Conservation (phyloP, 2,888 invertebrate species). For the Andrena chrysosceles region DNA sequence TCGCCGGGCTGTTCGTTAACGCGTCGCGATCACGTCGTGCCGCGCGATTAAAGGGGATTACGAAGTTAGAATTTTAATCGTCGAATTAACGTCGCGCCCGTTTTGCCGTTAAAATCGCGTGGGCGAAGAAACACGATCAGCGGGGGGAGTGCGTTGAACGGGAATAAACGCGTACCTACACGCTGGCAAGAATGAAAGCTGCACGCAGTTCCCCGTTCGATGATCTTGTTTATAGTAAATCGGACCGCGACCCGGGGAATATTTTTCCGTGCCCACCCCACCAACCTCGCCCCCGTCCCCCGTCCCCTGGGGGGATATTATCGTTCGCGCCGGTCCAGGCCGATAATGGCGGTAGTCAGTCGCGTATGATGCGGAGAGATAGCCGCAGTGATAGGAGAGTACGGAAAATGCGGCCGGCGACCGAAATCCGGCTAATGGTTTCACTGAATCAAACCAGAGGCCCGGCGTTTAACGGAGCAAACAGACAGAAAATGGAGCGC, state of each 20-base stretch:
- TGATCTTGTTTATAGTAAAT: slow-evolving; percentile 67
- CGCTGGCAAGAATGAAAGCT: slow-evolving; percentile 15
- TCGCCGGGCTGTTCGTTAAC: slow-evolving; percentile 37
- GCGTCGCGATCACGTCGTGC: slow-evolving; percentile 32
- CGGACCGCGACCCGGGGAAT: slow-evolving; percentile 44
- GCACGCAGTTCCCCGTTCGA: slow-evolving; percentile 28
- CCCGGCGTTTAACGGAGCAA: slow-evolving; percentile 82
- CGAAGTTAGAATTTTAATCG: slow-evolving; percentile 47
- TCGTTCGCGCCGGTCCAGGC: slow-evolving; percentile 65
- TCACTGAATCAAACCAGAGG: slow-evolving; percentile 81
- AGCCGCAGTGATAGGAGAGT: slow-evolving; percentile 65
- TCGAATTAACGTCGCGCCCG: slow-evolving; percentile 42
- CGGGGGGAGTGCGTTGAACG: background rate
- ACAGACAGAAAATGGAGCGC: slow-evolving; percentile 85
- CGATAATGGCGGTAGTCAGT: slow-evolving; percentile 73
- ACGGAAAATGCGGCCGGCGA: slow-evolving; percentile 76
- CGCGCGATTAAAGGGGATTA: slow-evolving; percentile 45
- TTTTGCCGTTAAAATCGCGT: slow-evolving; percentile 30
- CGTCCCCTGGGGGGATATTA: slow-evolving; percentile 46
- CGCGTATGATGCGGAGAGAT: slow-evolving; percentile 73
- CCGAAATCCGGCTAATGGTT: slow-evolving; percentile 82
- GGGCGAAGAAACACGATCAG: slow-evolving; percentile 24
- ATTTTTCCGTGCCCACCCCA: slow-evolving; percentile 60
- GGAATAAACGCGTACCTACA: slow-evolving; percentile 9
- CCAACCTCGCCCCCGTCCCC: no score